Evolutionary conservation across 2,113 vertebrate genomes (phyloP), one percentile per base, ranked within the genome.

Genomic region (Orycteropus afer): DNA sequence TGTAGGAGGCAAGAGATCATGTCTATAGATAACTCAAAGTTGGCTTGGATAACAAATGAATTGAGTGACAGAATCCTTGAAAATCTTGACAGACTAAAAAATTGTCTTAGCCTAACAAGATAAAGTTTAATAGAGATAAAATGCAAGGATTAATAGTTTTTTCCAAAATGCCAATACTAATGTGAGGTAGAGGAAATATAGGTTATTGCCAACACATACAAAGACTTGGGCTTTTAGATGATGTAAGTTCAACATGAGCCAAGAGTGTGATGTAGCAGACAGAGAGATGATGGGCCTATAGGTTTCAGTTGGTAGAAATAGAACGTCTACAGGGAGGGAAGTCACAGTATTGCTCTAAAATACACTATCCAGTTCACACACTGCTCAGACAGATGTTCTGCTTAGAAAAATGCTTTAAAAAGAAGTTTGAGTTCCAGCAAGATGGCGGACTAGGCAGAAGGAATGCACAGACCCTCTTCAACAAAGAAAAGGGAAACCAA

Each of bases 21-120:
- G 32, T 9, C 63, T 80, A 61, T 0, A 93, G n/a, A 81, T 86
- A 89, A 96, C 15, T 11, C 20, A 65, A 89, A 67, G 37, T 42
- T 53, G 17, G 45, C 61, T 77, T 51, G 47, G 20, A 84, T 7
- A 77, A n/a, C 3, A 76, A 82, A 86, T 49, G 22, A 23, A 51
- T 0, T 85, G 57, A 90, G 25, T 78, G 69, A 74, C 7, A 92
- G 47, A 47, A 87, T 67, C 23, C n/a, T 90, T 37, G 2, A 14
- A 89, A 74, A 93, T 79, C 14, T 76, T 93, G 51, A 57, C 57
- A 87, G 73, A 34, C 32, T 67, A 74, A 40, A 93, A 89, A 93
- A 90, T 49, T 6, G 34, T 4, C 4, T 73, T 65, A 92, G 85
- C 34, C 53, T 74, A 73, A 94, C 10, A 81, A 96, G 45, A 74